Percentiles rank a stretch among this genome's conserved stretches.
Conservation (phyloP, 1,140 invertebrate species). For the Drosophila nikananu region DNA sequence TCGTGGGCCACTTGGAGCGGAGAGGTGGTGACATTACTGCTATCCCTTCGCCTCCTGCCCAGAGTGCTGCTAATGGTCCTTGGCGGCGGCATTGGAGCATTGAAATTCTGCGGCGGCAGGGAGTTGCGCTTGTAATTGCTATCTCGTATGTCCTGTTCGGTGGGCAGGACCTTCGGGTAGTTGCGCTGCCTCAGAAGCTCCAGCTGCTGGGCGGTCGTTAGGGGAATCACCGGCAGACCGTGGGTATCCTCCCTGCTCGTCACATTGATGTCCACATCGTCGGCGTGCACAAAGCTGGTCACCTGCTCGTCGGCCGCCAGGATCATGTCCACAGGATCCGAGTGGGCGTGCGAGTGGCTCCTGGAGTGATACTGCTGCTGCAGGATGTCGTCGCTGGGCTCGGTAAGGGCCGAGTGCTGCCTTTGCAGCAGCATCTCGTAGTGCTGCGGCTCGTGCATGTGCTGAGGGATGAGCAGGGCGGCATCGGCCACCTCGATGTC, state of each 20-base stretch:
- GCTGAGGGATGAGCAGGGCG: slow-evolving; percentile 68
- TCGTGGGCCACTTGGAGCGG: slow-evolving; percentile 85
- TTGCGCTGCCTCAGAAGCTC: slow-evolving; percentile 91
- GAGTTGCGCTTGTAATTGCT: slow-evolving; percentile 67
- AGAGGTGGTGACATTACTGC: slow-evolving; percentile 82
- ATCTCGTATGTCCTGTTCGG: slow-evolving; percentile 54
- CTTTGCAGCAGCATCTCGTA: slow-evolving; percentile 72
- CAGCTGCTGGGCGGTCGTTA: slow-evolving; percentile 90
- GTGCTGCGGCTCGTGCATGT: slow-evolving; percentile 66
- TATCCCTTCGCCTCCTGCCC: slow-evolving; percentile 84
- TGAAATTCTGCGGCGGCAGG: slow-evolving; percentile 73
- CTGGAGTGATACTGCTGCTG: slow-evolving; percentile 62
- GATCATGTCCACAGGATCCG: slow-evolving; percentile 88
- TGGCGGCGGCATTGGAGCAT: slow-evolving; percentile 87
- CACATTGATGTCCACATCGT: slow-evolving; percentile 89
- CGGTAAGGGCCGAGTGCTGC: slow-evolving; percentile 74
- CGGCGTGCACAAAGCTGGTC: slow-evolving; percentile 86
- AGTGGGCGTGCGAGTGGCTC: slow-evolving; percentile 88
- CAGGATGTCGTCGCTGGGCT: slow-evolving; percentile 61
- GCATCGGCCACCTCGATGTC: slow-evolving; percentile 80
- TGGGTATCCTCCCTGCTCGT: slow-evolving; percentile 87
- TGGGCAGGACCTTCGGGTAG: slow-evolving; percentile 93
- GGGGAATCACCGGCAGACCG: slow-evolving; percentile 46
- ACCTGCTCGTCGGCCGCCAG: slow-evolving; percentile 84
- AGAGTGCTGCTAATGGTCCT: slow-evolving; percentile 86